Percentiles rank a stretch among this genome's conserved stretches.
Conservation (phyloP, 2,888 invertebrate genomes). For the Pandemis cinnamomeana region DNA sequence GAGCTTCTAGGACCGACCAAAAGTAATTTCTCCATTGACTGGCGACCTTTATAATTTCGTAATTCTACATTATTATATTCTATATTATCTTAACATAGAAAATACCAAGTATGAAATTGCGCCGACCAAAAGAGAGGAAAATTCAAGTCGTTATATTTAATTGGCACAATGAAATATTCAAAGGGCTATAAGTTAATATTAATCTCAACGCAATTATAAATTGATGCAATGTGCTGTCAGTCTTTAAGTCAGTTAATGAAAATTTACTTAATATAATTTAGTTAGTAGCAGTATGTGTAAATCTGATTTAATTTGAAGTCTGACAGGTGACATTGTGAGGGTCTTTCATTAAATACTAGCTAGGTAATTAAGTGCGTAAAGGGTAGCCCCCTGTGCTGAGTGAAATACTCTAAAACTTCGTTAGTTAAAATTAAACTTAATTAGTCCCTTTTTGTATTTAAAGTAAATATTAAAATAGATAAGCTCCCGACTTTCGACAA, state of each 20-base stretch:
- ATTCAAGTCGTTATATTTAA: constrained; percentile 1
- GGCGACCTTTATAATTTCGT: constrained; percentile 7
- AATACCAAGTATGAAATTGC: not conserved
- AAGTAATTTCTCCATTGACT: constrained; percentile 15
- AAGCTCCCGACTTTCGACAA: not conserved
- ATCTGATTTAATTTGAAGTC: not conserved
- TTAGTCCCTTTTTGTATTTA: not conserved
- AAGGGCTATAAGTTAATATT: not conserved
- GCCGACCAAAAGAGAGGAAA: not conserved
- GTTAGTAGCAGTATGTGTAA: not conserved
- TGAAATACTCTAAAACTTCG: not conserved
- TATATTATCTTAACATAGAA: not conserved
- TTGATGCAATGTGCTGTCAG: not conserved
- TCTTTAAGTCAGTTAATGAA: no score
- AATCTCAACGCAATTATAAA: not conserved
- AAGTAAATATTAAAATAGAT: not conserved
- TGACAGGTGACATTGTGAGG: not conserved
- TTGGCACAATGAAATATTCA: not conserved
- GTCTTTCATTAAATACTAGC: not conserved
- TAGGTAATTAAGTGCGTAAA: not conserved
- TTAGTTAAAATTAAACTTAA: not conserved
- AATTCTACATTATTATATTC: not conserved
- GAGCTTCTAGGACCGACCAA: constrained; percentile 1
- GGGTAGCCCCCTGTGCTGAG: not conserved
- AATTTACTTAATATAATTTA: not conserved